Base-by-base conservation (phyloP, 2,888 invertebrate genomes). In the Drosophila peninsularis region DNA sequence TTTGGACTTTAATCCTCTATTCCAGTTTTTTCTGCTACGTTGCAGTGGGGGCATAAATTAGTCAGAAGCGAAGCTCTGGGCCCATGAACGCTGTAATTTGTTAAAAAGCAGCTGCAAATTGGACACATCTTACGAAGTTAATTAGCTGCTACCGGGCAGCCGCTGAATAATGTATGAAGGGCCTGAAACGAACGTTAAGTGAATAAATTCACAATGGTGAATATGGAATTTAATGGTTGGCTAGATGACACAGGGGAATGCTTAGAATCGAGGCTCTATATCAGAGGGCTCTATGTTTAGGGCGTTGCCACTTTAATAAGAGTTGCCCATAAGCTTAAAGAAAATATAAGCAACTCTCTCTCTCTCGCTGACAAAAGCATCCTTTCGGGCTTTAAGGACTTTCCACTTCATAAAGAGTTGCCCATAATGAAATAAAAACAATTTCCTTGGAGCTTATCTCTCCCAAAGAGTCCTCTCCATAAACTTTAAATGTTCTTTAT, bases 1-100 rank as follows among this genome's bases (percentile, higher is more conserved):
- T 30, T 14, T n/a, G 5, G 4, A 10, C 10, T 7, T 19, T 1
- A 9, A 27, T 24, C 13, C 7, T 24, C 11, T 44, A 5, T 10
- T 10, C 13, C 42, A 4, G 17, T 34, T 62, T 34, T 62, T 72
- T 47, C 60, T 42, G 50, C 65, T 52, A n/a, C 57, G 63, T 63
- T 86, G 86, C 86, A 80, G 53, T 85, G 80, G 62, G 44, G 66
- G 62, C 62, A 70, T 83, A 72, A 88, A 88, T 86, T 86, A 88
- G 78, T 66, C 60, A 39, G 49, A 30, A 47, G 63, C 60, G 65
- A 39, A 69, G 61, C 66, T 61, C 32, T 47, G 52, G 58, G 62
- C 47, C 62, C 53, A 60, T 62, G 52, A 63, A 79, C 66, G 68
- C 47, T 60, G 81, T 69, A 67, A 75, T 70, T 75, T 81, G 71